phyloP scores from a whole-genome alignment of 1,140 invertebrate species.

The Achatina immaculata region DNA sequence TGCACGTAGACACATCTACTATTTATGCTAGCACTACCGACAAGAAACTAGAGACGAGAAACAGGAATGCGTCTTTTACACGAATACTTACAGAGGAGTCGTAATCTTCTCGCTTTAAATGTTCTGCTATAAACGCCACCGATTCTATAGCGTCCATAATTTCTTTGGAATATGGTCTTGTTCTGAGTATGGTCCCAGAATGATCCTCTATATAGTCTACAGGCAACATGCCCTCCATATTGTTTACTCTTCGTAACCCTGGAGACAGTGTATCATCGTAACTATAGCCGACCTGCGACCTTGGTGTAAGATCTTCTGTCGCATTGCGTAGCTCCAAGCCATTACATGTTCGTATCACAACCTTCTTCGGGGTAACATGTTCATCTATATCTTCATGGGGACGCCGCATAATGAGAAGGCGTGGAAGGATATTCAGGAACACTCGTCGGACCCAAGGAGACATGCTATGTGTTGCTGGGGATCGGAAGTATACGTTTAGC shows the following conservation, averaged over 20 bases:
- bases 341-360: conserved; percentile 85
- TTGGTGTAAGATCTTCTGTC: not conserved
- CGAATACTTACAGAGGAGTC: conserved; percentile 56
- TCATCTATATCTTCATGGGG: conserved; percentile 58
- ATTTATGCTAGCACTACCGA: not conserved
- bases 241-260: not conserved
- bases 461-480: conserved; percentile 95
- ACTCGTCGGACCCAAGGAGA: conserved; percentile 92
- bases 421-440: conserved; percentile 91
- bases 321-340: conserved; percentile 82
- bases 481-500: conserved; percentile 96
- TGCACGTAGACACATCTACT: too few relatives aligned
- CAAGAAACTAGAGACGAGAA: not conserved
- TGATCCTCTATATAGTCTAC: not conserved
- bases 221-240: conserved; percentile 36
- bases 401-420: conserved; percentile 71
- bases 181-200: conserved; percentile 3
- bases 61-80: not conserved
- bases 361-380: conserved; percentile 50
- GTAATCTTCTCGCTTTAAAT: conserved; percentile 81
- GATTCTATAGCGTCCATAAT: conserved; percentile 91
- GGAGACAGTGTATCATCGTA: conserved; percentile 21
- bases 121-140: conserved; percentile 95
- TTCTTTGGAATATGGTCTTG: conserved; percentile 75
- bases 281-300: conserved; percentile 35